Base-by-base conservation (phyloP, 2,113 vertebrate species). In the Blennius ocellaris region DNA sequence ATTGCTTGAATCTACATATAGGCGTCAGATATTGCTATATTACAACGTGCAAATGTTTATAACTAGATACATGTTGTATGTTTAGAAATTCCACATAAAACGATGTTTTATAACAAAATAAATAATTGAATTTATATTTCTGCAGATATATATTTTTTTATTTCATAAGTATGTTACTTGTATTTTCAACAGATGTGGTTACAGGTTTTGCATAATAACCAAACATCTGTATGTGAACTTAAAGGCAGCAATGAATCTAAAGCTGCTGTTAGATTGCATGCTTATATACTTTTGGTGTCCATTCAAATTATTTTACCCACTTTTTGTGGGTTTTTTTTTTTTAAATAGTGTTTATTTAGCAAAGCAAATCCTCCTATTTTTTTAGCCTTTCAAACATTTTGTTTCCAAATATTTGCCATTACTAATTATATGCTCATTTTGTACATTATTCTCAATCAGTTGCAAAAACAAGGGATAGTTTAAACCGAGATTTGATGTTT, bases 401-500 rank as follows among this genome's bases (percentile, higher is more conserved):
- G 0, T 44, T 56, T 71, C 10, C 4, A 8, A 5, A 21, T 10
- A 0, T 11, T n/a, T 55, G 5, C 30, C 41, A 21, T 7, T 0
- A 7, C 40, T n/a, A 21, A 53, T 43, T 52, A 1, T 9, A 30
- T 2, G 9, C 3, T 9, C 6, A 1, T 57, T 15, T 12, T 3
- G 1, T 0, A 8, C 54, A 56, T 43, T 5, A 16, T 39, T 6
- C 16, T 4, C 7, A 5, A 7, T 41, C 16, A 12, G 61, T 63
- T 68, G 6, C 21, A 17, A 47, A 50, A 52, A 41, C 36, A 36
- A 59, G 1, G 5, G 2, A 10, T 11, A 2, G 14, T 66, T 54
- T 54, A 9, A 36, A 14, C 0, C 47, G 17, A 14, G 21, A 30
- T 30, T 2, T 30, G 21, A 30, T 30, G 21, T 55, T 84, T 81